phyloP scores from a whole-genome alignment of 1,140 invertebrate genomes.

The Scaptomyza pallida region DNA sequence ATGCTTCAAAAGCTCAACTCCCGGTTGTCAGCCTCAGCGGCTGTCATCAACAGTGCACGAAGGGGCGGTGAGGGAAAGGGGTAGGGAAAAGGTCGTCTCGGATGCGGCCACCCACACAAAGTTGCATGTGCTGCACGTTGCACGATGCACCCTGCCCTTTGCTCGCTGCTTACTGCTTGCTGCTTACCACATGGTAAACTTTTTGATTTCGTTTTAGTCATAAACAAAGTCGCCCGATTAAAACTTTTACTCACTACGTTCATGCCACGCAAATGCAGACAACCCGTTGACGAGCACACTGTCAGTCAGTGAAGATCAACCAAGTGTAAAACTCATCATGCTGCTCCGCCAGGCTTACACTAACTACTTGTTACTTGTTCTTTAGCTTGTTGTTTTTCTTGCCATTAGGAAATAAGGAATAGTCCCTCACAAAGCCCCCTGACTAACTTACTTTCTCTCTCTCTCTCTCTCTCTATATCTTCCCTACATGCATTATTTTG shows the following conservation, averaged over 20 bases:
- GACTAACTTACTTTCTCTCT: constrained; percentile 1
- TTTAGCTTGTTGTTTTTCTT: constrained; percentile 2
- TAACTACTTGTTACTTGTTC: constrained; percentile 27
- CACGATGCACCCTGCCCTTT: not conserved
- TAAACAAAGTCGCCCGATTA: constrained; percentile 55
- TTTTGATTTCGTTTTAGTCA: constrained; percentile 58
- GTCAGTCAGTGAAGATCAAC: constrained; percentile 31
- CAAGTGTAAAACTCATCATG: constrained; percentile 52
- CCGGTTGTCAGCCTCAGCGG: constrained; percentile 30
- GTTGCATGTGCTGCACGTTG: constrained; percentile 56
- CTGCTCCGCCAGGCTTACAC: constrained; percentile 25
- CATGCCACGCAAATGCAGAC: constrained; percentile 20
- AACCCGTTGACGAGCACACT: constrained; percentile 24
- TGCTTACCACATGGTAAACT: constrained; percentile 43
- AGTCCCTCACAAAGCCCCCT: not conserved
- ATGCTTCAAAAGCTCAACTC: constrained; percentile 14
- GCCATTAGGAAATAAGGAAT: constrained; percentile 21
- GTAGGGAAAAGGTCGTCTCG: not conserved
- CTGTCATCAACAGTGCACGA: constrained; percentile 30
- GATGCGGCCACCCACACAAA: constrained; percentile 27
- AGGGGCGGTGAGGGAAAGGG: not conserved
- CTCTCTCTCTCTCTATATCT: too few species aligned
- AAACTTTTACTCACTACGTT: constrained; percentile 39
- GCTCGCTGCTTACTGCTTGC: constrained; percentile 31
- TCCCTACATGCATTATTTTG: constrained; percentile 22